Evolutionary conservation across 2,797 vertebrate species (phyloP), one percentile per base, ranked within the genome.

Genomic region (Chloroceryle inda): DNA sequence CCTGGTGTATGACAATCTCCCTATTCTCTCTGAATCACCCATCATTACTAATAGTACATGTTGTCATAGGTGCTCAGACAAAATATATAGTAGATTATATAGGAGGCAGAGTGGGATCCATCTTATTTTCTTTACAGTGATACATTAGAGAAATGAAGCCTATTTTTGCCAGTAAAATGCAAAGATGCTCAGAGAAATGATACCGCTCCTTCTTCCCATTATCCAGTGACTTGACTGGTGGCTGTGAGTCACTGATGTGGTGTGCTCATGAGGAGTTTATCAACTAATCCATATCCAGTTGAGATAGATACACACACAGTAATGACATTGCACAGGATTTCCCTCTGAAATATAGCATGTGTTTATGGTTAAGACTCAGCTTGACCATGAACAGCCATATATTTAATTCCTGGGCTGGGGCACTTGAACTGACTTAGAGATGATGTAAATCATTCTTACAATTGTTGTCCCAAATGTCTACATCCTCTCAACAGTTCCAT

Each of bases 11-110:
- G 77, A 92, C 83, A 96, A 88, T 53, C 63, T 79, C 49, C 62
- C 82, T 67, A 45, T 90, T 92, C 85, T 91, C 78, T 92, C 76
- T 92, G 92, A 92, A 73, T 91, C 87, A 90, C 71, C 11, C 64
- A 69, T 88, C 92, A 81, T 84, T 92, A 42, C 58, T 91, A 94
- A 94, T 86, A 94, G 62, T 10, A 71, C 69, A 79, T 23, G 72
- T 79, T 94, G 92, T 88, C 92, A 84, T 23, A 72, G 58, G 22
- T 56, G 78, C 76, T 94, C 80, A 94, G 87, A 22, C 33, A 92
- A 95, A 96, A 96, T 94, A 94, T 58, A 81, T 13, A 47, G 79
- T 78, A 47, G 38, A 23, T 73, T 94, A 26, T 79, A 92, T 42
- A 78, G 79, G 29, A 83, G 31, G 69, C 66, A 94, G 47, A 63